Base-by-base conservation (phyloP, 2,797 vertebrate species). In the Antrozous pallidus region DNA sequence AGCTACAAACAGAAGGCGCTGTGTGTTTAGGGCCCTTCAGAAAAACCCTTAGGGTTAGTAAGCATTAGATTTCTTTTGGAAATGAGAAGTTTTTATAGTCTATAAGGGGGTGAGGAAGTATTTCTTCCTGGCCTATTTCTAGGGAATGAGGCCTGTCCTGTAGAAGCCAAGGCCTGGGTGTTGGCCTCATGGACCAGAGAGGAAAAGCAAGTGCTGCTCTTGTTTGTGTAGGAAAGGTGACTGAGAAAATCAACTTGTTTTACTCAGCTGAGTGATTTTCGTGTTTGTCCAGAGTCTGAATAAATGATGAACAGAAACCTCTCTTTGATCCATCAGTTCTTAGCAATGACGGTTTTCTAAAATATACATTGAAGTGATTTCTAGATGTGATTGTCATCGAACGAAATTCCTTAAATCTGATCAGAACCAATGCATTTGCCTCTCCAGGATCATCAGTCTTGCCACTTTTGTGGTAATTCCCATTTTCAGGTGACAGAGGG, bases 321-420 rank as follows among this genome's bases (percentile, higher is more conserved):
- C 51, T 84, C 56, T 79, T 94, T 10, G 31, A 61, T 69, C 40
- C 16, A 2, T 89, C 12, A n/a, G 12, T 89, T 78, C 65, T 83
- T 94, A 93, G 58, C 79, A 87, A 20, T 49, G 42, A 54, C 38
- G 4, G 26, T 84, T 94, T 91, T 84, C 83, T 90, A 75, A 69
- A 65, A n/a, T 71, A 54, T 28, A 20, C 26, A 56, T 83, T 56
- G 65, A 91, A 82, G 82, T 80, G 36, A 69, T 65, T 85, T 90
- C 77, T 81, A 85, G 20, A 83, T 82, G 12, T n/a, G 67, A 56
- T 26, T 79, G 67, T 84, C 54, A 10, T 89, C 18, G 78, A 81
- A 36, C 82, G 20, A 89, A 58, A 49, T 47, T 82, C 18, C 78
- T 90, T 77, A 75, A 54, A 73, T 77, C 74, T 92, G 28, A 73